Conservation (phyloP, 2,797 vertebrate genomes). For the Sciurus carolinensis region DNA sequence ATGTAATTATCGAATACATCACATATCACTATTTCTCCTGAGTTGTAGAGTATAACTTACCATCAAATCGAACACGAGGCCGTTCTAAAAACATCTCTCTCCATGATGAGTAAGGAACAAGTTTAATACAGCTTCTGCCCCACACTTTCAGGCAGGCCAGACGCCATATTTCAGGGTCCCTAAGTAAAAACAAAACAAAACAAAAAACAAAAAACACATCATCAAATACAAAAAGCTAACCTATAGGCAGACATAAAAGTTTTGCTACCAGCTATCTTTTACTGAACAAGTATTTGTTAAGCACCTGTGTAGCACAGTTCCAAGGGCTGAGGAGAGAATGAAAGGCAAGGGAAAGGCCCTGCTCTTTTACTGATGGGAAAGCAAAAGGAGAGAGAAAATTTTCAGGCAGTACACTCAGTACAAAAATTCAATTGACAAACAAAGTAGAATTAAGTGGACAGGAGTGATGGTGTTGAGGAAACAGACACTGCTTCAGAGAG, state of each 20-base stretch:
- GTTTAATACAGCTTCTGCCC: conserved; percentile 96
- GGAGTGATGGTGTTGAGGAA: not conserved
- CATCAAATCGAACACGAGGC: conserved; percentile 97
- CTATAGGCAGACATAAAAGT: not conserved
- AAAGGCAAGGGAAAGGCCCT: not conserved
- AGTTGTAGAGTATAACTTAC: conserved; percentile 88
- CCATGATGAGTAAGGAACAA: conserved; percentile 95
- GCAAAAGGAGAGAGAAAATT: not conserved
- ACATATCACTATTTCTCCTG: not conserved
- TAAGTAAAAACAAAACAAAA: conserved; percentile 82
- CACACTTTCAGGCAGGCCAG: conserved; percentile 96
- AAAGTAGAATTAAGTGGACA: not conserved
- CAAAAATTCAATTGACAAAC: not conserved
- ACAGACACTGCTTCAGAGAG: not conserved
- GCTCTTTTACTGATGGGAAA: not conserved
- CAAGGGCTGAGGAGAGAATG: not conserved
- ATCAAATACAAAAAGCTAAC: conserved; percentile 9
- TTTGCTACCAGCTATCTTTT: not conserved
- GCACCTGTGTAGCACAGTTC: not conserved
- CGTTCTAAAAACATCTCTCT: conserved; percentile 98
- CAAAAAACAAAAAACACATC: conserved; percentile 38
- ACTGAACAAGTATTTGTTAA: not conserved
- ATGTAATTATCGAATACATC: conserved; percentile 18
- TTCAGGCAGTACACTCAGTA: not conserved
- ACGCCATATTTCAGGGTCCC: conserved; percentile 99